Conservation (phyloP, 1,140 invertebrate species). For the Oppia nitens region DNA sequence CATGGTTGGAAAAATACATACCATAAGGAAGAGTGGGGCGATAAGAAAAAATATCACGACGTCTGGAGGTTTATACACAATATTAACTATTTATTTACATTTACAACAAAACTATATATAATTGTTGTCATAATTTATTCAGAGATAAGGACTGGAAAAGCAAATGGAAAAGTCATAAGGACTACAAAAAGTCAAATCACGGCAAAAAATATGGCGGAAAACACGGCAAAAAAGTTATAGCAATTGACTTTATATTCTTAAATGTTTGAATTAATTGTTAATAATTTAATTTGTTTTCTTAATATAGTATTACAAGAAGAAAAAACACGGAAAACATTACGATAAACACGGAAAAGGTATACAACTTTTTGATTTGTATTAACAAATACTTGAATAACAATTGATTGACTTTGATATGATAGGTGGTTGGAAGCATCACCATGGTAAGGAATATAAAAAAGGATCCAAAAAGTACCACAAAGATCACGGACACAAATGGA, state of each 20-base stretch:
- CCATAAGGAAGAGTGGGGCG: slow-evolving; percentile 24
- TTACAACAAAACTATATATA: neutral
- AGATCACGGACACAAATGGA: slow-evolving; percentile 16
- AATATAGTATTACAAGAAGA: neutral
- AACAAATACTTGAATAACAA: neutral
- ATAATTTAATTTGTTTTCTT: neutral
- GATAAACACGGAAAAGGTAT: slow-evolving; percentile 5
- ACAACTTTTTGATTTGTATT: too few relatives aligned
- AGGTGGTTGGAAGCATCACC: neutral
- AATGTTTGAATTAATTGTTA: neutral
- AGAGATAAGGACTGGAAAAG: slow-evolving; percentile 18
- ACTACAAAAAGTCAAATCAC: neutral
- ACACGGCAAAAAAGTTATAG: neutral
- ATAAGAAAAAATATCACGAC: slow-evolving; percentile 21
- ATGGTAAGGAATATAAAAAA: slow-evolving; percentile 8
- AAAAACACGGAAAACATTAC: slow-evolving; percentile 19
- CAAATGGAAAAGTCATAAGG: neutral
- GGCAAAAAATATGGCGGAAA: neutral
- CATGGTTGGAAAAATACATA: slow-evolving; percentile 24
- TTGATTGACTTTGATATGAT: neutral
- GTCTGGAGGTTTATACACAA: slow-evolving; percentile 10
- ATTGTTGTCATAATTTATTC: neutral
- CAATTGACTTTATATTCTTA: neutral
- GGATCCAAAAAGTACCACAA: slow-evolving; percentile 15
- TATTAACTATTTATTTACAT: neutral